Percentiles rank a stretch among this genome's conserved stretches.
phyloP scores from a whole-genome alignment of 64 coral and sea anemone genomes.

The Exaiptasia diaphana region DNA sequence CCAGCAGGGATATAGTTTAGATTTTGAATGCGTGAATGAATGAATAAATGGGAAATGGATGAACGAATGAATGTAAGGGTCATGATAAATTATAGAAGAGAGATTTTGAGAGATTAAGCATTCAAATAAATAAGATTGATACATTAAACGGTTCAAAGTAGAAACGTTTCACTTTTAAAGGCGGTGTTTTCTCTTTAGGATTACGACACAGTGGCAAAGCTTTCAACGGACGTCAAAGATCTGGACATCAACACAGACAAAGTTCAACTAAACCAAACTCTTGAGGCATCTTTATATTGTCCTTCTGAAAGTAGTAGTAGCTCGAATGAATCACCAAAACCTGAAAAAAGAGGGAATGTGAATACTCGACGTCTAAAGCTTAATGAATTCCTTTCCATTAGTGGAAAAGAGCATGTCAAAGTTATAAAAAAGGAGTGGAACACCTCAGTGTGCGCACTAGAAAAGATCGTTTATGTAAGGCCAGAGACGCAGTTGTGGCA shows the following conservation, averaged over 20 bases:
- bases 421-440: constrained; percentile 10
- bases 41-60: too few species aligned
- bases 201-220: not conserved
- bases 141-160: too few species aligned
- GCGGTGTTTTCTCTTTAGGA: too few species aligned
- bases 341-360: not conserved
- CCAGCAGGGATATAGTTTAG: too few species aligned
- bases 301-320: not conserved
- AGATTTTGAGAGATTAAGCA: too few species aligned
- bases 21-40: too few species aligned
- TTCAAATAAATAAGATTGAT: too few species aligned
- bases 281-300: too few species aligned
- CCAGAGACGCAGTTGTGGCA: constrained; percentile 33
- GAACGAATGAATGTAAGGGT: too few species aligned
- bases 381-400: constrained; percentile 4
- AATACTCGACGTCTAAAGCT: constrained; percentile 8
- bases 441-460: not conserved
- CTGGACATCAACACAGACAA: not conserved
- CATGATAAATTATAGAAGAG: too few species aligned
- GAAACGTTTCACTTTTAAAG: too few species aligned
- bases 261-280: not conserved
- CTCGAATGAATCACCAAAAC: not conserved
- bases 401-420: constrained; percentile 3
- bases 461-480: constrained; percentile 8
- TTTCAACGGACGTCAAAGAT: not conserved